Percentiles rank a stretch among this genome's conserved stretches.
Conservation (phyloP, 2,797 vertebrate genomes). For the Paratrypauchen microcephalus region DNA sequence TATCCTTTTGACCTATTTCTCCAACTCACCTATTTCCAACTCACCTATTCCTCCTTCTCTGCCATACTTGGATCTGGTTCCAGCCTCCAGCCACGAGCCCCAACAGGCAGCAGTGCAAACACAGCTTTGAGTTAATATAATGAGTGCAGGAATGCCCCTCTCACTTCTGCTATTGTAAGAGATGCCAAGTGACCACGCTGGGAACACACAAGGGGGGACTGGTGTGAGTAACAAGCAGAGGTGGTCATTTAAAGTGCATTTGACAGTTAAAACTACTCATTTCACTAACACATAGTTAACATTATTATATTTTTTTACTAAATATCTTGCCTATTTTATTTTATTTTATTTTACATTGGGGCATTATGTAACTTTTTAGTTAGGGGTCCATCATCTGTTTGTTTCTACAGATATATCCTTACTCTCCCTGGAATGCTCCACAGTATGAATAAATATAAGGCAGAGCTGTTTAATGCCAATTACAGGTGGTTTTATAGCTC, state of each 20-base stretch:
- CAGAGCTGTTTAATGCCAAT: too few species aligned
- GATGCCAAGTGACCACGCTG: slow-evolving; percentile 47
- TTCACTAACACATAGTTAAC: too few species aligned
- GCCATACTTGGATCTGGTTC: slow-evolving; percentile 44
- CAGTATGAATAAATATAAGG: too few species aligned
- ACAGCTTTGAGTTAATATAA: slow-evolving; percentile 53
- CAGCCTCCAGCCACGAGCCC: slow-evolving; percentile 59
- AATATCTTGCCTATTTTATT: too few species aligned
- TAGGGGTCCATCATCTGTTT: too few species aligned
- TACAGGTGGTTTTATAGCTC: too few species aligned
- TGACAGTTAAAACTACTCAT: too few species aligned
- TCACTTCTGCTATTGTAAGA: slow-evolving; percentile 38
- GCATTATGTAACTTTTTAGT: too few species aligned
- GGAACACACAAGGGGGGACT: slow-evolving; percentile 29
- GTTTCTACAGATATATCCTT: too few species aligned
- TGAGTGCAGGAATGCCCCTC: slow-evolving; percentile 57
- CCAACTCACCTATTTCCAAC: slow-evolving; percentile 25
- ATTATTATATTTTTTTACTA: too few species aligned
- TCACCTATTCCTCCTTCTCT: slow-evolving; percentile 1
- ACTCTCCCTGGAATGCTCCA: too few species aligned
- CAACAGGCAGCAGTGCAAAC: slow-evolving; percentile 50
- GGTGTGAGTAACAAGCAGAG: slow-evolving; percentile 11
- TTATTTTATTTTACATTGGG: too few species aligned
- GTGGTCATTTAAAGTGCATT: background rate
- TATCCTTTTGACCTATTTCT: slow-evolving; percentile 49